Conservation (phyloP, 2,113 vertebrate species). For the Candoia aspera region DNA sequence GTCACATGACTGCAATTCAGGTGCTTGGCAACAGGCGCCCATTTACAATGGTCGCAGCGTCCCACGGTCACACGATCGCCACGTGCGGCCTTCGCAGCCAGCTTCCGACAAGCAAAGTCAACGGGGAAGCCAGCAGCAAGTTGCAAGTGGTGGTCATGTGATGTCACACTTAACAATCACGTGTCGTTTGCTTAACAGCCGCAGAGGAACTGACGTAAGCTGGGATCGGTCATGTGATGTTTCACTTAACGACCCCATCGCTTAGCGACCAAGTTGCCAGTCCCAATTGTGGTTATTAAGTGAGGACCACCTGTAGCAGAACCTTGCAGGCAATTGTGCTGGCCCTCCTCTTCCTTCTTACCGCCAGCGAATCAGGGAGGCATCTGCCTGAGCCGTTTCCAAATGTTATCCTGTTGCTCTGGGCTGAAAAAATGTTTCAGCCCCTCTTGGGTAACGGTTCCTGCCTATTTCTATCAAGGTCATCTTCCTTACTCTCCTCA, state of each 20-base stretch:
- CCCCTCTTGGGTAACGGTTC: background rate
- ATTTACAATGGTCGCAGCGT: too few relatives aligned
- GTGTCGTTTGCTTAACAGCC: background rate
- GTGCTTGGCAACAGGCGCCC: too few relatives aligned
- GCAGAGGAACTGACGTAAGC: rapidly evolving
- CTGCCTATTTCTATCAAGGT: background rate
- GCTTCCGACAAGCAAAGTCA: background rate
- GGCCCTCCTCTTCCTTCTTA: too few relatives aligned
- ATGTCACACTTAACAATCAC: too few relatives aligned
- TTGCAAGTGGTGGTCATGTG: background rate
- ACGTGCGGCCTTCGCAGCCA: too few relatives aligned
- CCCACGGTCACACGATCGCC: too few relatives aligned
- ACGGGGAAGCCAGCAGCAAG: background rate
- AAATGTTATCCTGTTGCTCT: background rate
- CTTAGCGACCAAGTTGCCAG: background rate
- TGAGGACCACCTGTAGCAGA: background rate
- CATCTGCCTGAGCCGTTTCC: background rate
- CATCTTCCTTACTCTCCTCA: background rate
- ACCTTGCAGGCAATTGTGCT: background rate
- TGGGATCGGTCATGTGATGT: rapidly evolving
- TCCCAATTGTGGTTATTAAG: background rate
- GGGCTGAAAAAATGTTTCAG: background rate
- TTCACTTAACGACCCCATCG: background rate
- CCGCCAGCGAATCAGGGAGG: too few relatives aligned
- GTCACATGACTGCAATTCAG: too few relatives aligned